Evolutionary conservation across 2,797 vertebrate species (phyloP).

Genomic region (Dendrocincla tyrannina): DNA sequence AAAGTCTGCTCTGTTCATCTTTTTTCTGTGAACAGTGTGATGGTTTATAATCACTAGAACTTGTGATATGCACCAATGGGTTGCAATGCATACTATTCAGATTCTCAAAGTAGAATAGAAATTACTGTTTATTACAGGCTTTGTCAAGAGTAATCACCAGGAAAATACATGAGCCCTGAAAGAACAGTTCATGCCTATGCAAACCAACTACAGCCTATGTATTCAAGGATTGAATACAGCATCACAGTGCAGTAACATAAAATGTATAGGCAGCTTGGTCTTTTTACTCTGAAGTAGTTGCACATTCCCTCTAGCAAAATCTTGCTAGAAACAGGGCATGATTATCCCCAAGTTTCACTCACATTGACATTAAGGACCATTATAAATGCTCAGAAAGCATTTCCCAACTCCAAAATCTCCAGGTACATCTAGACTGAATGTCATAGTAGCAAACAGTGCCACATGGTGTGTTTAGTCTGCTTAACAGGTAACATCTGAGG

Average conservation of each 20-base stretch:
- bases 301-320: not conserved
- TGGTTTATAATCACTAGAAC: not conserved
- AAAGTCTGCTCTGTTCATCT: not conserved
- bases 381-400: not conserved
- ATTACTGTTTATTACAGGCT: not conserved
- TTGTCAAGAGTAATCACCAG: not conserved
- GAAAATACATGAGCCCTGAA: not conserved
- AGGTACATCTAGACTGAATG: not conserved
- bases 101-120: not conserved
- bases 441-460: not conserved
- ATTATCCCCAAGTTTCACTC: not conserved
- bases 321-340: not conserved
- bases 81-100: not conserved
- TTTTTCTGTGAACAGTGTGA: not conserved
- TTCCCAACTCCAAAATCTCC: not conserved
- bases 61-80: not conserved
- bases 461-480: not conserved
- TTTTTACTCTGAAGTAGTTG: constrained; percentile 23
- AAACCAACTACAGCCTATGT: not conserved
- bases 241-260: not conserved
- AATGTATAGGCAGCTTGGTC: not conserved
- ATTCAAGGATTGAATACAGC: not conserved
- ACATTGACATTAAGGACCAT: not conserved
- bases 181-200: not conserved
- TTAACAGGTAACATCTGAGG: not conserved